Evolutionary conservation across 2,888 invertebrate genomes (phyloP), one percentile per base, ranked within the genome.

Genomic region (Oegoconia quadripuncta): DNA sequence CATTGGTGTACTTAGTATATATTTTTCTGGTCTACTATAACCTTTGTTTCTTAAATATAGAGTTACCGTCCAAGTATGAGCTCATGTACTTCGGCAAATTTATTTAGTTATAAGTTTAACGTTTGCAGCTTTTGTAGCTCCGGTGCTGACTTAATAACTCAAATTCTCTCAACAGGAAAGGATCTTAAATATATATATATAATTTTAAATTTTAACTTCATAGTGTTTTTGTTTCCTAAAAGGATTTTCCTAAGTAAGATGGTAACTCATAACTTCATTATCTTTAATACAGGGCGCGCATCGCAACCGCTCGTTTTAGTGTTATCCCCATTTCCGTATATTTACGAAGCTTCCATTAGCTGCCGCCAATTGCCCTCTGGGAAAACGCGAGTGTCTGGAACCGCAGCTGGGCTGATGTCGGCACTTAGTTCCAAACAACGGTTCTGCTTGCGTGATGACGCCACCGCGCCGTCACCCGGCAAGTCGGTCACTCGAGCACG

Each of bases 401-500:
- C 40, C 60, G 46, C 68, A 66, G 59, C 54, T 66, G 58, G 47
- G 53, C 48, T 52, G 49, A 53, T 57, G 53, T 46, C 54, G 55
- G 54, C 60, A 63, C 59, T 64, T 68, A 64, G 62, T 59, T 67
- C 52, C 53, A 50, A 61, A 64, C 55, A 55, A 48, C 51, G 54
- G 50, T 44, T 52, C 44, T 40, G 50, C 38, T 53, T 48, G 47
- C 52, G 46, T 53, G 52, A 57, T 59, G 57, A 52, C 23, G 23
- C 23, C 5, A 8, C 3, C 23, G n/a, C 50, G 49, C 43, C 44
- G 52, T 46, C 50, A 50, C 43, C 46, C 40, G 41, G 41, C 55
- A 69, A 63, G 48, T 67, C 64, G 59, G 60, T 62, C 62, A 65
- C 56, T 61, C 61, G 56, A 61, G 57, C 65, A 64, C 64, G 59